phyloP scores from a whole-genome alignment of 2,888 invertebrate species.

The Lordiphosa fenestrarum region DNA sequence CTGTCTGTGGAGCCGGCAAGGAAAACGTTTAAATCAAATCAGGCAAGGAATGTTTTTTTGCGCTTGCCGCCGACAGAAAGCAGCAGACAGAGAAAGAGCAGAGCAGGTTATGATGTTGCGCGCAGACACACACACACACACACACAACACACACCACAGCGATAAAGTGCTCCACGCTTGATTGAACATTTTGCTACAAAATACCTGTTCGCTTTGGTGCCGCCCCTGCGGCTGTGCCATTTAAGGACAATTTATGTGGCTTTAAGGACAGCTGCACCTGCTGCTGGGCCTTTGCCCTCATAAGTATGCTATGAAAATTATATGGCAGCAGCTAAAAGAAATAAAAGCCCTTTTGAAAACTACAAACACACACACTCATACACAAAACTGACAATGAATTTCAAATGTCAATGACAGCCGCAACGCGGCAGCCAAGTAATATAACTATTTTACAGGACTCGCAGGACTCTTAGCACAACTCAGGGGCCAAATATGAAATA shows the following conservation, averaged over 20 bases:
- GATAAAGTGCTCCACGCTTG: slow-evolving; percentile 57
- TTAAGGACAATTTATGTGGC: slow-evolving; percentile 51
- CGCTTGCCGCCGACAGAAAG: slow-evolving; percentile 8
- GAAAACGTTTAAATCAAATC: slow-evolving; percentile 71
- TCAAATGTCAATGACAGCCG: slow-evolving; percentile 70
- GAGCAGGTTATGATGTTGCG: slow-evolving; percentile 42
- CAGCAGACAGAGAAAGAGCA: slow-evolving; percentile 22
- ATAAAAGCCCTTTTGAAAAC: slow-evolving; percentile 21
- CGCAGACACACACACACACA: slow-evolving; percentile 16
- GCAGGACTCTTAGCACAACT: slow-evolving; percentile 1
- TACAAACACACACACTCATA: slow-evolving; percentile 3
- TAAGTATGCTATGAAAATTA: slow-evolving; percentile 68
- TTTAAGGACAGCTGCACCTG: slow-evolving; percentile 49
- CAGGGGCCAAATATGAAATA: slow-evolving; percentile 66
- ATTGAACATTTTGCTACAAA: slow-evolving; percentile 52
- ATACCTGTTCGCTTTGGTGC: slow-evolving; percentile 19
- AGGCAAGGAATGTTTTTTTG: slow-evolving; percentile 39
- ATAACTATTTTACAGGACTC: slow-evolving; percentile 35
- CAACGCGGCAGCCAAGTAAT: slow-evolving; percentile 25
- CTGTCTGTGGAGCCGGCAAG: slow-evolving; percentile 26
- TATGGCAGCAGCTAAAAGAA: slow-evolving; percentile 24
- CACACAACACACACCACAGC: slow-evolving; percentile 2
- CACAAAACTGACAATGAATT: slow-evolving; percentile 52
- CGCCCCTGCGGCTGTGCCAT: slow-evolving; percentile 1
- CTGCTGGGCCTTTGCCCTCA: slow-evolving; percentile 50